These are phyloP conservation scores for Misgurnus mizolepis DNA, from an alignment of 2,113 vertebrate genomes.

Conservation along the genomic window DNA sequence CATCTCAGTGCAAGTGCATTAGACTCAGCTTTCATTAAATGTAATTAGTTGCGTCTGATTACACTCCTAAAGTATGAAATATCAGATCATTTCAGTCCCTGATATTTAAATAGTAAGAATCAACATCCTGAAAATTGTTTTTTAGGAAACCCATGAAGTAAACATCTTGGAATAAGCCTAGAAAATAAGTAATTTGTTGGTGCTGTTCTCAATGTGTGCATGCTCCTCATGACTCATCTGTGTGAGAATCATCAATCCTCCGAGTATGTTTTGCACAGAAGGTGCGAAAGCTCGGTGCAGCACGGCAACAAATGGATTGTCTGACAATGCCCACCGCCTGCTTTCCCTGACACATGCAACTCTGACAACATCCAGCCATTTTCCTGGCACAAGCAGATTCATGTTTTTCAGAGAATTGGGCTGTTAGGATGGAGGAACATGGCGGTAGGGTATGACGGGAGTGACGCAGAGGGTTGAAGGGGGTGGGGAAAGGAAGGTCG, in stretches of 20 bases:
- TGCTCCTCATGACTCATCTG: background rate
- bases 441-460: background rate
- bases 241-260: background rate
- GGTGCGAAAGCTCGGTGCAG: background rate
- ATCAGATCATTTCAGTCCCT: background rate
- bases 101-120: background rate
- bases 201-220: background rate
- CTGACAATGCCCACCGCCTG: constrained; percentile 25
- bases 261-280: background rate
- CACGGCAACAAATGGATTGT: constrained; percentile 20
- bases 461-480: background rate
- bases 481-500: constrained; percentile 56
- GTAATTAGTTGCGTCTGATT: background rate
- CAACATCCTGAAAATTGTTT: background rate
- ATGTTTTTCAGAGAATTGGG: constrained; percentile 4
- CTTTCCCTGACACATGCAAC: constrained; percentile 27
- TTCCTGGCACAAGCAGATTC: constrained; percentile 40
- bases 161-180: background rate
- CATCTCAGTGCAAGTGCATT: background rate
- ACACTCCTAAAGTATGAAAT: background rate
- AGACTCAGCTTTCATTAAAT: background rate
- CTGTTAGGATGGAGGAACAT: constrained; percentile 26
- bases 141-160: background rate
- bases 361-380: constrained; percentile 40
- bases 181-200: background rate